Percentiles rank a stretch among this genome's conserved stretches.
Evolutionary conservation across 2,888 invertebrate genomes (phyloP).

Genomic region (Ochlodes sylvanus): DNA sequence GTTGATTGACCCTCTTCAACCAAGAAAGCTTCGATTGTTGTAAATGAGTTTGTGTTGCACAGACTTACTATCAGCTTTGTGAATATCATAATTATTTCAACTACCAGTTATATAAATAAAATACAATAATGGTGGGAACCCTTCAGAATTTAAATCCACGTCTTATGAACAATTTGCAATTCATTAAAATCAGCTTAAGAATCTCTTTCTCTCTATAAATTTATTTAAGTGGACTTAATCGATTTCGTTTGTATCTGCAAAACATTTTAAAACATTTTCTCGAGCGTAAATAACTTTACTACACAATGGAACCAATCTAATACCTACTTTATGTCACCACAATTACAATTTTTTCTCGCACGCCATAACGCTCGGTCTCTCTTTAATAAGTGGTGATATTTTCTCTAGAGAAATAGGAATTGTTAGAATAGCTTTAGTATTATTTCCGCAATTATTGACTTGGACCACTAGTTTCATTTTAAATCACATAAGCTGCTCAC

Average conservation of each 20-base stretch:
- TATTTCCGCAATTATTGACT: conserved; percentile 62
- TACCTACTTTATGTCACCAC: conserved; percentile 13
- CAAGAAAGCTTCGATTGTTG: too few relatives aligned
- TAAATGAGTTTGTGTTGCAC: too few relatives aligned
- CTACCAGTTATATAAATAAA: too few relatives aligned
- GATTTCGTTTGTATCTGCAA: background rate
- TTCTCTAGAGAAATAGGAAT: conserved; percentile 56
- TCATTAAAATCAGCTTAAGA: too few relatives aligned
- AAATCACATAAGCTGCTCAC: conserved; percentile 49
- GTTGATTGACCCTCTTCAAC: too few relatives aligned
- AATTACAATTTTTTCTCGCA: conserved; percentile 8
- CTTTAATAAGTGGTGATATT: conserved; percentile 71
- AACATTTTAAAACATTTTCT: conserved; percentile 7
- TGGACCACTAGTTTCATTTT: conserved; percentile 52
- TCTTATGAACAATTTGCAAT: too few relatives aligned
- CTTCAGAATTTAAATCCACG: too few relatives aligned
- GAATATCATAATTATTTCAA: too few relatives aligned
- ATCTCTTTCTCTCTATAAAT: too few relatives aligned
- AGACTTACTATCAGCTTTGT: too few relatives aligned
- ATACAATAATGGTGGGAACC: too few relatives aligned
- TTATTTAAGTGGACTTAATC: too few relatives aligned
- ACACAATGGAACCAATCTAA: conserved; percentile 28
- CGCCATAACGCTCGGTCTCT: conserved; percentile 54
- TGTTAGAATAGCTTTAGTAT: conserved; percentile 56
- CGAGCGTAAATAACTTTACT: conserved; percentile 1